Conservation (phyloP, 2,888 invertebrate species). For the Didymodactylos carnosus region DNA sequence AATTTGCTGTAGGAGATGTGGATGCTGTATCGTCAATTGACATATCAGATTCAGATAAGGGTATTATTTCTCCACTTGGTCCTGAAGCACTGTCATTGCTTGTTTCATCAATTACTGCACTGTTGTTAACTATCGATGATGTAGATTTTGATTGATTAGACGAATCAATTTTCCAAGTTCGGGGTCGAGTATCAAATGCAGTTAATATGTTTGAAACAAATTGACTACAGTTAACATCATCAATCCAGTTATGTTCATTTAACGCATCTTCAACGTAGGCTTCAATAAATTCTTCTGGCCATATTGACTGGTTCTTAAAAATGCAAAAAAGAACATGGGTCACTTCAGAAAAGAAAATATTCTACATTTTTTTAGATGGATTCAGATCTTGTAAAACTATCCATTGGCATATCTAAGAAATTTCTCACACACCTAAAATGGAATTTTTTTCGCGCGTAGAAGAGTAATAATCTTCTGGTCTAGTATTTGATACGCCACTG, state of each 20-base stretch:
- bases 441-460: no score
- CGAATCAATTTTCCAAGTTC: not conserved
- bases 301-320: constrained; percentile 53
- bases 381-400: no score
- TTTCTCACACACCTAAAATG: no score
- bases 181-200: constrained; percentile 53
- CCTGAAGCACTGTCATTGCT: not conserved
- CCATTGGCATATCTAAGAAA: no score
- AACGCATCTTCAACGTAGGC: constrained; percentile 80
- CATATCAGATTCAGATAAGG: not conserved
- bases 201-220: constrained; percentile 74
- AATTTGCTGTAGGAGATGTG: no score
- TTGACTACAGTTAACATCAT: constrained; percentile 66
- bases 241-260: constrained; percentile 79
- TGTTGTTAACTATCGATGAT: not conserved
- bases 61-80: not conserved
- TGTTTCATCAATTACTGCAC: not conserved
- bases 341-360: not conserved
- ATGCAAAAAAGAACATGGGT: not conserved
- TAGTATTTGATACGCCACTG: no score
- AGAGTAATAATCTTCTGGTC: no score
- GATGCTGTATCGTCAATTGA: not conserved
- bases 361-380: no score
- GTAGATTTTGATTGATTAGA: not conserved
- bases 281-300: constrained; percentile 79